Evolutionary conservation across 2,113 vertebrate genomes (phyloP), one percentile per base, ranked within the genome.

Genomic region (Phaetusa simplex): DNA sequence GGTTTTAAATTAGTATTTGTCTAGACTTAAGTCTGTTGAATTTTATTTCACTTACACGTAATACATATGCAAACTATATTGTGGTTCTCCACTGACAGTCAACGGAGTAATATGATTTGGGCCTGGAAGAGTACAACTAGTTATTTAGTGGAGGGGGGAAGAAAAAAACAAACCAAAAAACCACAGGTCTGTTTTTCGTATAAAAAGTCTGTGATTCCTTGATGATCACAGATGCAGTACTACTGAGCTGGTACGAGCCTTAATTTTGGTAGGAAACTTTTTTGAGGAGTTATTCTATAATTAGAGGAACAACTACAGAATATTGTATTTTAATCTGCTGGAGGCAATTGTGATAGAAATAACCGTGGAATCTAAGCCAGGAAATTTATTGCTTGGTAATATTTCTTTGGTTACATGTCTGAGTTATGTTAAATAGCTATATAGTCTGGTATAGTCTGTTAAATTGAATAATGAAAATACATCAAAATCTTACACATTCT

Each of bases 131-230:
- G 4, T 36, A 53, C 6, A 64, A 45, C 5, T 82, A 10, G 3
- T 11, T 43, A n/a, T 69, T 64, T 38, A 38, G 38, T 38, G 38
- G 38, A 38, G 38, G 38, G 38, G 38, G 38, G 38, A 26, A 27
- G 34, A 61, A 38, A n/a, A n/a, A 27, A 26, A 0, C 27, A 26
- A 12, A 26, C 38, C 38, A 29, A 27, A 0, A 47, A 29, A 14
- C 3, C 3, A 29, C 19, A 47, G 8, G 19, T 32, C 9, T 65
- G 3, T 53, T 58, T 82, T 65, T 66, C 24, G 26, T 49, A 23
- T 40, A 74, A 61, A 27, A 6, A 47, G 3, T 36, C 52, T 82
- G 23, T 72, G 6, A 50, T 52, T 65, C 22, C 18, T 71, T 85
- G 32, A 67, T 52, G n/a, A 79, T 49, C 27, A 73, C 7, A 69